phyloP scores from a whole-genome alignment of 2,113 vertebrate species.

The Madoqua kirkii region DNA sequence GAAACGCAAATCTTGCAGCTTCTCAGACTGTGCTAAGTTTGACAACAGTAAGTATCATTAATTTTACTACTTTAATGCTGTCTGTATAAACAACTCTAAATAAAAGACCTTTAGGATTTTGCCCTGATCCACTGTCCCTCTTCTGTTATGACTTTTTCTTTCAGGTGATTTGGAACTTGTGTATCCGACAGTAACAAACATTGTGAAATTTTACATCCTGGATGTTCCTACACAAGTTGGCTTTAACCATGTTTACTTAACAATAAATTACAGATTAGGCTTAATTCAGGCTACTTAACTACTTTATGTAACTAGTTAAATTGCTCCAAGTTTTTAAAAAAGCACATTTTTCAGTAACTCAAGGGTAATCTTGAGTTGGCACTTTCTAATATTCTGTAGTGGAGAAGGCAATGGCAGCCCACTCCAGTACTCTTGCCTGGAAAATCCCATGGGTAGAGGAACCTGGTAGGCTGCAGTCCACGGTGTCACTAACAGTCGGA shows the following conservation, averaged over 20 bases:
- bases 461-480: too few relatives aligned
- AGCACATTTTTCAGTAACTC: slow-evolving; percentile 6
- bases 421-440: too few relatives aligned
- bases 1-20: not conserved
- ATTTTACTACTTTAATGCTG: not conserved
- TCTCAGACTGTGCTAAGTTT: slow-evolving; percentile 3
- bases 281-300: slow-evolving; percentile 30
- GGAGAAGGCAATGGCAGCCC: too few relatives aligned
- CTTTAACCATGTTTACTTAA: slow-evolving; percentile 28
- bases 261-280: slow-evolving; percentile 32
- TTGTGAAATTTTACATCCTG: not conserved
- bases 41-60: not conserved
- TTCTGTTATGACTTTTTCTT: not conserved
- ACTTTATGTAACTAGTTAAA: not conserved
- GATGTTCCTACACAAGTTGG: not conserved
- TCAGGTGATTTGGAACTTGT: not conserved
- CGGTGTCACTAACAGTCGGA: too few relatives aligned
- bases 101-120: not conserved
- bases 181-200: not conserved
- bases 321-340: not conserved
- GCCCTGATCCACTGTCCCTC: not conserved
- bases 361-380: not conserved
- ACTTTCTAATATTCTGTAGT: not conserved
- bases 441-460: too few relatives aligned
- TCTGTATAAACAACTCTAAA: not conserved